Conservation (phyloP, 2,113 vertebrate species). For the Paramormyrops kingsleyae region DNA sequence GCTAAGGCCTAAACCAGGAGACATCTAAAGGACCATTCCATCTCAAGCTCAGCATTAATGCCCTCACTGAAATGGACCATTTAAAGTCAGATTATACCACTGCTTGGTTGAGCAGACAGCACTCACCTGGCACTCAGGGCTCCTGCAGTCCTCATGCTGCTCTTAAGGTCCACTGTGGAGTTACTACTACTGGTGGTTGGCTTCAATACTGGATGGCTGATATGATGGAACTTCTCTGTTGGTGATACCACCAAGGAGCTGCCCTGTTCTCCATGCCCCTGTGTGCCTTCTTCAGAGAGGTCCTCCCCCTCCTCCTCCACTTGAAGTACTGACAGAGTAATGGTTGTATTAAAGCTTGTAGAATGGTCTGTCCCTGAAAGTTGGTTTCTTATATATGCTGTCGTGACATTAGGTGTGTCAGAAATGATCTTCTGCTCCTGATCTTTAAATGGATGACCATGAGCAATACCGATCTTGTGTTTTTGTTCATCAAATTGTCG, state of each 20-base stretch:
- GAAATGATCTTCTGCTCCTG: background rate
- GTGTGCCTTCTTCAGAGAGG: background rate
- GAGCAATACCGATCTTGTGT: background rate
- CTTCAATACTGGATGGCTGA: constrained; percentile 17
- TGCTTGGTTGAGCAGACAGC: background rate
- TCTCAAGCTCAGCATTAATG: background rate
- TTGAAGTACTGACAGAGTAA: background rate
- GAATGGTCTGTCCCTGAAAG: background rate
- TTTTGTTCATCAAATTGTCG: background rate
- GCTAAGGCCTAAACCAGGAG: background rate
- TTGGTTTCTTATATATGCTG: background rate
- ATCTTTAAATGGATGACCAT: background rate
- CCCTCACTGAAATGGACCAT: background rate
- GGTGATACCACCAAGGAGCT: constrained; percentile 11
- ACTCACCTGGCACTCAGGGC: background rate
- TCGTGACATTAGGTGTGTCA: background rate
- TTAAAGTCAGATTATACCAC: background rate
- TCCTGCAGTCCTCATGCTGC: background rate
- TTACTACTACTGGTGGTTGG: background rate
- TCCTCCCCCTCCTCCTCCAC: background rate
- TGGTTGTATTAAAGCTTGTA: background rate
- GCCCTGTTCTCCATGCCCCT: constrained; percentile 13
- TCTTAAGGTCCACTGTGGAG: background rate
- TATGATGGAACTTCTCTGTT: constrained; percentile 13
- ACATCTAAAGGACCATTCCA: background rate